A percentile compares a stretch with the other conserved stretches of the same genome.
Conservation (phyloP, 2,113 vertebrate species). For the Syngnathus typhle region DNA sequence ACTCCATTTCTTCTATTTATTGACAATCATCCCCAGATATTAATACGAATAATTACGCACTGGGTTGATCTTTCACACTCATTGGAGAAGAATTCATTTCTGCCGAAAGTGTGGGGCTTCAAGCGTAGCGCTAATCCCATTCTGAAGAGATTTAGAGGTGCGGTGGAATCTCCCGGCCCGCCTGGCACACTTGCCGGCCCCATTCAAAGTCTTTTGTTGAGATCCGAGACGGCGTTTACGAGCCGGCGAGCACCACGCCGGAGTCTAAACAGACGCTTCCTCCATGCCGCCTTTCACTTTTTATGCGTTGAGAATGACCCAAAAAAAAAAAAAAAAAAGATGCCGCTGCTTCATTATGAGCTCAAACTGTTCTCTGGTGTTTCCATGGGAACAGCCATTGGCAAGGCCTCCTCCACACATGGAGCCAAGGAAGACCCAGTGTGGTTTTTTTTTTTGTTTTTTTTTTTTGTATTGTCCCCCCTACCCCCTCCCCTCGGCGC, state of each 20-base stretch:
- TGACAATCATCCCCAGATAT: too few species aligned
- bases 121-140: background rate
- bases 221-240: background rate
- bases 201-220: background rate
- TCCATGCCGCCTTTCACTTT: background rate
- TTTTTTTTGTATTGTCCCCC: background rate
- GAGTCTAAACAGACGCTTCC: background rate
- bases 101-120: background rate
- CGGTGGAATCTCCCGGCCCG: background rate
- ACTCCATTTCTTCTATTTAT: too few species aligned
- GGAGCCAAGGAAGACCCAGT: slow-evolving; percentile 26
- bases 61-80: background rate
- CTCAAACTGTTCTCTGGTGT: slow-evolving; percentile 39
- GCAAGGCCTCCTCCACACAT: slow-evolving; percentile 45
- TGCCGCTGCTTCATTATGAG: slow-evolving; percentile 47
- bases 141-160: slow-evolving; percentile 1
- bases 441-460: background rate
- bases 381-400: slow-evolving; percentile 56
- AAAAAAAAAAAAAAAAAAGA: slow-evolving; percentile 52
- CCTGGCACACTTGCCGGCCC: background rate
- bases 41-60: too few species aligned
- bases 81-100: background rate
- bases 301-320: background rate
- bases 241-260: background rate
- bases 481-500: background rate